A percentile compares a stretch with the other conserved stretches of the same genome.
These are phyloP conservation scores for Anolis carolinensis DNA, from an alignment of 2,113 vertebrate genomes.

Conservation along the genomic window DNA sequence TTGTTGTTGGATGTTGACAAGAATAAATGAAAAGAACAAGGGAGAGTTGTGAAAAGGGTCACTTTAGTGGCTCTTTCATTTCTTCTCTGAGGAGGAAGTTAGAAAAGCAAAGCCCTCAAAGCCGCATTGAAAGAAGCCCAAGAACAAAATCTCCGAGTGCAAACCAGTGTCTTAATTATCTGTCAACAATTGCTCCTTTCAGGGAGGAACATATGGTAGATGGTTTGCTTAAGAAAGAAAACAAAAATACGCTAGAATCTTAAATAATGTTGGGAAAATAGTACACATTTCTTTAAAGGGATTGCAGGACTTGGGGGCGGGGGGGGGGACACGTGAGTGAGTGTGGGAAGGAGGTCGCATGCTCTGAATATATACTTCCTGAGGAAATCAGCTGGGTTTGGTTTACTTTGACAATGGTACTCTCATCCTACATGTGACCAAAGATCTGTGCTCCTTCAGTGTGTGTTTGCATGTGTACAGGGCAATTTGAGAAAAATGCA, in stretches of 20 bases:
- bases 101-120: conserved; percentile 78
- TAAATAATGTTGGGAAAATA: conserved; percentile 41
- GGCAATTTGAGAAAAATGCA: background rate
- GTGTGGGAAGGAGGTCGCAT: background rate
- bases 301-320: conserved; percentile 37
- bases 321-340: accelerated
- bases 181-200: conserved; percentile 76
- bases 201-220: conserved; percentile 77
- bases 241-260: conserved; percentile 47
- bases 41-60: conserved; percentile 72
- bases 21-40: conserved; percentile 68
- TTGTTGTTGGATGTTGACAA: conserved; percentile 63
- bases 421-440: background rate
- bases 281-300: conserved; percentile 67
- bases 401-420: conserved; percentile 19
- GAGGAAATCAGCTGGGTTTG: conserved; percentile 18
- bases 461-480: background rate
- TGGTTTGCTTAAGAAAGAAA: conserved; percentile 71
- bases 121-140: conserved; percentile 72
- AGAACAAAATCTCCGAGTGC: conserved; percentile 66
- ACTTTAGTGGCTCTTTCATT: conserved; percentile 68
- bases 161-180: conserved; percentile 75
- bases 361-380: background rate
- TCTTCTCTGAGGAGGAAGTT: conserved; percentile 66
- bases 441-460: background rate